These are phyloP conservation scores for Scelioninae gen. 1 DNA, from an alignment of 2,888 invertebrate species.

Conservation along the genomic window DNA sequence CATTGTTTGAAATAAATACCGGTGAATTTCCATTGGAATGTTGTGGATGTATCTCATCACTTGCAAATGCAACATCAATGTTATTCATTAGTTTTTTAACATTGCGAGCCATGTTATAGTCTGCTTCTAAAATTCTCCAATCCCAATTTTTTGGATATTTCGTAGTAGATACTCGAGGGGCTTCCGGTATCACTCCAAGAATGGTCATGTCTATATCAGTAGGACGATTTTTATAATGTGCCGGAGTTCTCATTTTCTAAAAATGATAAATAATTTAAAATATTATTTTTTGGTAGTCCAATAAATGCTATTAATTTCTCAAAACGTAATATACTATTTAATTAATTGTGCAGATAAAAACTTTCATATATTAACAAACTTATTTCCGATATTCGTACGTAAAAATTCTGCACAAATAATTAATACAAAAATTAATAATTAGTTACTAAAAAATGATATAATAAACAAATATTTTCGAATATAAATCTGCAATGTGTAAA, in stretches of 20 bases:
- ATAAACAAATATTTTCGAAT: too few species aligned
- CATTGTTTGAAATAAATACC: conserved; percentile 13
- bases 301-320: too few species aligned
- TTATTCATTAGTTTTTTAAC: conserved; percentile 74
- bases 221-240: conserved; percentile 90
- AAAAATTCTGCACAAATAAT: too few species aligned
- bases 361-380: too few species aligned
- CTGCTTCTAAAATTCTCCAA: conserved; percentile 88
- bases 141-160: conserved; percentile 89
- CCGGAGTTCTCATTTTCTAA: conserved; percentile 93
- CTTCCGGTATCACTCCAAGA: conserved; percentile 90
- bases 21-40: conserved; percentile 43
- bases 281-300: too few species aligned
- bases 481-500: too few species aligned
- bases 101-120: conserved; percentile 82
- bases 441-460: too few species aligned
- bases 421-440: too few species aligned
- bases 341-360: too few species aligned
- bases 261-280: conserved; percentile 73
- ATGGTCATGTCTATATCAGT: conserved; percentile 91
- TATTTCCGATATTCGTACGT: too few species aligned
- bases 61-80: conserved; percentile 75
- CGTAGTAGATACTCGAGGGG: conserved; percentile 91
- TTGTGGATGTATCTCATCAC: not conserved
- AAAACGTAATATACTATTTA: too few species aligned